Evolutionary conservation across 2,888 invertebrate species (phyloP).

Genomic region (Willowsia nigromaculata): DNA sequence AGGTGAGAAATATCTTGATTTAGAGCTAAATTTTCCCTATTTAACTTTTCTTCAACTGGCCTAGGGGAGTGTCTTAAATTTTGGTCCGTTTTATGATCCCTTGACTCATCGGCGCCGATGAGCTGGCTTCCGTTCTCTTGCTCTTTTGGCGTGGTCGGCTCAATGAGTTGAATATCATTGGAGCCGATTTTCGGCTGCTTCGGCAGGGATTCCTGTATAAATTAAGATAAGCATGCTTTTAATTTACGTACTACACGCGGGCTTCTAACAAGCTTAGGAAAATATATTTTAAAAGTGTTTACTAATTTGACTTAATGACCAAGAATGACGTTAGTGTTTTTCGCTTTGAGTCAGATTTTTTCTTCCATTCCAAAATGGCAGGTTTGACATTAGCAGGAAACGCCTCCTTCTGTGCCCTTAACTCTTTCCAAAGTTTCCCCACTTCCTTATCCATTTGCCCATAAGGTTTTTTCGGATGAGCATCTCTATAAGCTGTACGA

Average conservation of each 20-base stretch:
- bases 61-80: background rate
- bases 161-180: background rate
- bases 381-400: background rate
- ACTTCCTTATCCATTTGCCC: background rate
- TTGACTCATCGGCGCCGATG: background rate
- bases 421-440: background rate
- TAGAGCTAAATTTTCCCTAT: background rate
- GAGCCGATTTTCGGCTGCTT: background rate
- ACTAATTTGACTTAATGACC: background rate
- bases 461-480: background rate
- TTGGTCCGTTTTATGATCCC: background rate
- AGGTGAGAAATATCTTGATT: background rate
- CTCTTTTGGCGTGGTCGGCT: background rate
- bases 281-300: too few species aligned
- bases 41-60: background rate
- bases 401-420: background rate
- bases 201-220: too few species aligned
- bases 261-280: too few species aligned
- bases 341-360: background rate
- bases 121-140: background rate
- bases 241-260: too few species aligned
- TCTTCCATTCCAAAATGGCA: background rate
- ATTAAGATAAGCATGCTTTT: too few species aligned
- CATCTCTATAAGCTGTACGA: background rate
- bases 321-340: background rate